Conservation (phyloP, 2,797 vertebrate genomes). For the Jordanella pulchra region DNA sequence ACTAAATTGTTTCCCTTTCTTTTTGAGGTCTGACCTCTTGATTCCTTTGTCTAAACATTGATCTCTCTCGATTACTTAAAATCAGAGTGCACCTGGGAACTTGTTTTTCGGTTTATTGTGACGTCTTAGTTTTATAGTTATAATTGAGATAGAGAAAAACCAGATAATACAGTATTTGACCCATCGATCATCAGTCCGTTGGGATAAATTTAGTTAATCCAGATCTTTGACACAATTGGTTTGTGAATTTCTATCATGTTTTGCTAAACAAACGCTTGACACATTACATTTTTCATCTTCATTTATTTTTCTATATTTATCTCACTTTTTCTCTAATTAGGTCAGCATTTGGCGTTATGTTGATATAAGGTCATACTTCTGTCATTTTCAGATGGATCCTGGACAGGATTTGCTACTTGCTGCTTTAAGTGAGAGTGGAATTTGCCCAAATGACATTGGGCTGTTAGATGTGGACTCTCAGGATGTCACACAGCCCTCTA, state of each 20-base stretch:
- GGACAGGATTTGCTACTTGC: constrained; percentile 98
- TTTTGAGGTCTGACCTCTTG: neutral
- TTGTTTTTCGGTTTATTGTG: neutral
- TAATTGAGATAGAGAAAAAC: no score
- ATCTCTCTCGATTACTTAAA: neutral
- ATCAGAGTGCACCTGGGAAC: neutral
- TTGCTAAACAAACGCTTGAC: neutral
- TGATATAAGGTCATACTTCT: neutral
- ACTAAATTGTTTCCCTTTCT: neutral
- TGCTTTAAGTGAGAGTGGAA: constrained; percentile 98
- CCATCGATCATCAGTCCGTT: neutral
- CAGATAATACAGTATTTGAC: neutral
- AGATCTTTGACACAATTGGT: neutral
- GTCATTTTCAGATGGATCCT: constrained; percentile 89
- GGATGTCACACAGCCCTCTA: constrained; percentile 83
- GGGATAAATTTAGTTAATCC: neutral
- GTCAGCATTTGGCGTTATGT: neutral
- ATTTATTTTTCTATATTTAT: neutral
- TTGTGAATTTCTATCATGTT: neutral
- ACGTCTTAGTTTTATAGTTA: no score
- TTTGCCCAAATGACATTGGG: constrained; percentile 92
- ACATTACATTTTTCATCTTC: neutral
- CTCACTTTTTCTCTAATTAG: neutral
- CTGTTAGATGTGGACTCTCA: constrained; percentile 91
- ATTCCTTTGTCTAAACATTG: neutral